Conservation (phyloP, 1,140 invertebrate species). For the Drosophila truncata region DNA sequence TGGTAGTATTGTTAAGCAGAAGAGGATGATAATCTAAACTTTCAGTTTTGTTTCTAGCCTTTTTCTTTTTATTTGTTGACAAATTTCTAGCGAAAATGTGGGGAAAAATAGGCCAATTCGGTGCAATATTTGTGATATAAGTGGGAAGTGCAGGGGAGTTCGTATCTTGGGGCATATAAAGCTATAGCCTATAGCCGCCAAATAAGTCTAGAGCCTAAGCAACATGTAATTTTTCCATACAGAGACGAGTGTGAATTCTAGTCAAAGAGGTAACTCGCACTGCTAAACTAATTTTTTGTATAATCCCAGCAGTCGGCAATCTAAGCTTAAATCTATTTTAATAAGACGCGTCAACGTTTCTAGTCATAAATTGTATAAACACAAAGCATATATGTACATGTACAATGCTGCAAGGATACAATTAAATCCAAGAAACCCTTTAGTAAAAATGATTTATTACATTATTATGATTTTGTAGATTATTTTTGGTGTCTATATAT, state of each 20-base stretch:
- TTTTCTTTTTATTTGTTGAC: slow-evolving; percentile 32
- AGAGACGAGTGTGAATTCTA: slow-evolving; percentile 78
- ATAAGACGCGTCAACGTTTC: slow-evolving; percentile 7
- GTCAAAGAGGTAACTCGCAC: slow-evolving; percentile 61
- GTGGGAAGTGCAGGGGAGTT: slow-evolving; percentile 31
- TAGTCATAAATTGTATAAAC: slow-evolving; percentile 36
- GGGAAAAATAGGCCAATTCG: slow-evolving; percentile 77
- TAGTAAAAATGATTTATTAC: slow-evolving; percentile 69
- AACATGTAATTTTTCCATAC: slow-evolving; percentile 29
- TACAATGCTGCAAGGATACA: neutral
- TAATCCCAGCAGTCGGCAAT: slow-evolving; percentile 26
- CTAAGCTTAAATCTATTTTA: slow-evolving; percentile 33
- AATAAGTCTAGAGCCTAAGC: slow-evolving; percentile 47
- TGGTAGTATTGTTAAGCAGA: slow-evolving; percentile 26
- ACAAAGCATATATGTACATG: slow-evolving; percentile 7
- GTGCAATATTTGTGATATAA: slow-evolving; percentile 85
- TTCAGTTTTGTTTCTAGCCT: slow-evolving; percentile 32
- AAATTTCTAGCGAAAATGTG: slow-evolving; percentile 70
- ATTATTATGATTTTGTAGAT: slow-evolving; percentile 57
- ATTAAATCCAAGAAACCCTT: slow-evolving; percentile 24
- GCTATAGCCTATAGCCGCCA: slow-evolving; percentile 1
- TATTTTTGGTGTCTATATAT: slow-evolving; percentile 77
- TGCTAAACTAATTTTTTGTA: slow-evolving; percentile 43
- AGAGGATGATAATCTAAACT: neutral
- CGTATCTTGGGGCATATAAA: slow-evolving; percentile 24